These are phyloP conservation scores for Pseudopipra pipra DNA, from an alignment of 2,113 vertebrate species.

Conservation along the genomic window DNA sequence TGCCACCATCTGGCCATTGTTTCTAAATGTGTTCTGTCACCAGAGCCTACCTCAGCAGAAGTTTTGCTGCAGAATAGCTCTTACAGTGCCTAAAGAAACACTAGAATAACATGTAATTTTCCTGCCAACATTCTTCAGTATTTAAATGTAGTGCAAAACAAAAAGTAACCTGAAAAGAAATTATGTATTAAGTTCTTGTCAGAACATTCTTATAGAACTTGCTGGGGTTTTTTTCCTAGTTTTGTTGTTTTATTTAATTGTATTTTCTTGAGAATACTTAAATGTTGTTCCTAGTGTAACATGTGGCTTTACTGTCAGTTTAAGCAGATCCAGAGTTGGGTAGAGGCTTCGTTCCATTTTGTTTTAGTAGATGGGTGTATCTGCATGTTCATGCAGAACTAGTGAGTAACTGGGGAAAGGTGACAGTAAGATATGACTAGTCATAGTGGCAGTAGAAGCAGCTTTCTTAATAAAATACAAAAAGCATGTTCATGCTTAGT, in stretches of 20 bases:
- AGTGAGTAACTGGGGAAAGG: background rate
- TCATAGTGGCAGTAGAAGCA: background rate
- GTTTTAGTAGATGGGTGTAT: background rate
- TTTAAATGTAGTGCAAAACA: background rate
- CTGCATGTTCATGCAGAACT: background rate
- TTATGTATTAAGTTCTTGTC: background rate
- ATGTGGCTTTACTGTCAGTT: background rate
- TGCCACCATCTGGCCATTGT: conserved; percentile 54
- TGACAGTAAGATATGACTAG: background rate
- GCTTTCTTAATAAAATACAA: background rate
- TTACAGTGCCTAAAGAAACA: background rate
- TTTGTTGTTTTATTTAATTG: background rate
- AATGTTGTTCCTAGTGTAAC: background rate
- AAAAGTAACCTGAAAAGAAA: background rate
- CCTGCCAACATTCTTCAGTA: background rate
- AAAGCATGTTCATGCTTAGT: background rate
- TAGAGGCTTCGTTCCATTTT: background rate
- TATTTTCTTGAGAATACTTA: background rate
- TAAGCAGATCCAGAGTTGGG: background rate
- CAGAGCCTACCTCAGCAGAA: background rate
- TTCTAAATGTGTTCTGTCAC: conserved; percentile 55
- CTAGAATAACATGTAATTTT: background rate
- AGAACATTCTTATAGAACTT: background rate
- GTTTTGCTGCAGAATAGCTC: conserved; percentile 43
- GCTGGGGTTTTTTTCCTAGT: background rate